phyloP scores from a whole-genome alignment of 2,113 vertebrate genomes.

The Aramus guarauna region DNA sequence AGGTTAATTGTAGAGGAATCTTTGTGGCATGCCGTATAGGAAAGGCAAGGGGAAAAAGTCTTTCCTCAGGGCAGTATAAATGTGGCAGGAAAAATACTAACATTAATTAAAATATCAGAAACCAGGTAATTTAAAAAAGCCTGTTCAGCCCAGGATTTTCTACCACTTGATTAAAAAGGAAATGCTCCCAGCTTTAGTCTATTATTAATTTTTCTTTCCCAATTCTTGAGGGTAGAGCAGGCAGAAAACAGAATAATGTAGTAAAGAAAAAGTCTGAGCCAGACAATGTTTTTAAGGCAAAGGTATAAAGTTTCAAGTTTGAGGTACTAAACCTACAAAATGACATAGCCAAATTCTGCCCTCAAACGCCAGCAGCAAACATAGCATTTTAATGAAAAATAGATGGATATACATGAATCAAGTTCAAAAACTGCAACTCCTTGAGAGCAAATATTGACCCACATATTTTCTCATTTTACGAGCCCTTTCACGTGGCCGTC shows the following conservation, averaged over 20 bases:
- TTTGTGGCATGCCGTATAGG: neutral
- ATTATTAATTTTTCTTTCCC: neutral
- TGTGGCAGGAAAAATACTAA: neutral
- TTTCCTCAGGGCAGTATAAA: neutral
- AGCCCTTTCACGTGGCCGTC: neutral
- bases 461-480: neutral
- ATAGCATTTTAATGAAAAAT: neutral
- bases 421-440: neutral
- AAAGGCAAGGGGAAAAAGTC: neutral
- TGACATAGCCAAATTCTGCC: neutral
- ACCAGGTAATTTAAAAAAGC: neutral
- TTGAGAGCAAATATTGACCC: neutral
- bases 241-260: neutral
- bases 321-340: neutral
- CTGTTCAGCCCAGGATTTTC: neutral
- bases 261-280: neutral
- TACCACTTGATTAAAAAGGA: slow-evolving; percentile 11
- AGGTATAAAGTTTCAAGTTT: neutral
- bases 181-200: neutral
- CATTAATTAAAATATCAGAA: slow-evolving; percentile 28
- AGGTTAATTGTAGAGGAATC: neutral
- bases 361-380: neutral
- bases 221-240: neutral
- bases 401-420: neutral
- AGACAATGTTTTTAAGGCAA: slow-evolving; percentile 1